Conservation (phyloP, 1,140 invertebrate genomes). For the Calliopsis andreniformis region DNA sequence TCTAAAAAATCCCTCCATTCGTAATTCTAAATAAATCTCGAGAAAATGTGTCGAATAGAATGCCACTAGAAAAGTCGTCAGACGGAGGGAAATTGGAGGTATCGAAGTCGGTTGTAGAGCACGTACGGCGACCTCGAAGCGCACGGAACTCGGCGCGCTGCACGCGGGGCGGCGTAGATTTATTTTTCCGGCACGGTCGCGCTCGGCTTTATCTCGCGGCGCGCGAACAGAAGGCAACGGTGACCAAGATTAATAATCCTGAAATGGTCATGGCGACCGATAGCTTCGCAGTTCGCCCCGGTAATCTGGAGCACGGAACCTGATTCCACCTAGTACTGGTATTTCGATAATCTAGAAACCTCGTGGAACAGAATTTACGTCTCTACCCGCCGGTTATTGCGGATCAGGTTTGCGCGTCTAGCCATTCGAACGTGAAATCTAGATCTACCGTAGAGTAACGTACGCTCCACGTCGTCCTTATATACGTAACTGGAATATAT, state of each 20-base stretch:
- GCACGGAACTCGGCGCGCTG: conserved; percentile 6
- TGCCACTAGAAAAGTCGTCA: not conserved
- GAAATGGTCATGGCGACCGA: conserved; percentile 59
- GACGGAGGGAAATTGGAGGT: not conserved
- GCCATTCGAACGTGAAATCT: conserved; percentile 31
- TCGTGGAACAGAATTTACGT: conserved; percentile 61
- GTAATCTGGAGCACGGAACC: conserved; percentile 54
- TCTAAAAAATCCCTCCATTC: no score
- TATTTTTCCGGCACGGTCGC: conserved; percentile 39
- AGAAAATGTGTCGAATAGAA: not conserved
- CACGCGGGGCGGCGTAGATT: conserved; percentile 14
- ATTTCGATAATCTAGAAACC: conserved; percentile 68
- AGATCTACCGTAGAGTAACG: conserved; percentile 37
- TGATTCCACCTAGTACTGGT: conserved; percentile 59
- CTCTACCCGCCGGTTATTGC: conserved; percentile 44
- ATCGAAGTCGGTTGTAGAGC: conserved; percentile 7
- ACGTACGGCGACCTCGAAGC: conserved; percentile 17
- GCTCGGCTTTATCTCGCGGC: conserved; percentile 38
- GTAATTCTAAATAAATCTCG: no score
- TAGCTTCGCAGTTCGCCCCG: conserved; percentile 39
- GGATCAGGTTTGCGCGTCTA: conserved; percentile 55
- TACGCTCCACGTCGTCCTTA: not conserved
- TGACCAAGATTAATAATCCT: conserved; percentile 61
- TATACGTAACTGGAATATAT: conserved; percentile 21
- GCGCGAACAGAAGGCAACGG: conserved; percentile 41